Base-by-base conservation (phyloP, 2,888 invertebrate species). In the Pantelozetes paolii region DNA sequence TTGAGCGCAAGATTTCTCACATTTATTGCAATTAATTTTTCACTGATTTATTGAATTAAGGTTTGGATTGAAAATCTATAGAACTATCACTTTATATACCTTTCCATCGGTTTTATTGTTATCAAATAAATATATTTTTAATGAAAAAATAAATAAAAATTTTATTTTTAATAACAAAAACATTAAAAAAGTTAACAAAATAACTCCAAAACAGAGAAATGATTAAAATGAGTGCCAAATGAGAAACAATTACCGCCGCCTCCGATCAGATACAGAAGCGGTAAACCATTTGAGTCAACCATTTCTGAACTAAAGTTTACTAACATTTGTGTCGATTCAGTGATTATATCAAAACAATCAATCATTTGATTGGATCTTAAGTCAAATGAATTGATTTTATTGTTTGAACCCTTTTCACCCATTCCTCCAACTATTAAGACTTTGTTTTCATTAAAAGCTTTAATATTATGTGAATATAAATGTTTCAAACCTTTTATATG, bases 241-340 rank as follows among this genome's bases (percentile, higher is more conserved):
- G 70, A 70, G 54, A 73, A 74, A 50, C 70, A 74, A 59, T 74
- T 74, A 23, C 74, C 74, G 18, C 74, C 74, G 18, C 74, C 74
- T 57, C 74, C 74, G 23, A 74, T 69, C 6, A 70, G 28, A 36
- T 70, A 74, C 2, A 74, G 20, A 40, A 20, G 54, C 1, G 28
- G 9, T 13, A 23, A 67, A 20, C 18, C 40, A 26, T 74, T 32
- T 0, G 26, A 9, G 28, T 28, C 26, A 45, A 72, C 32, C 18
- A 64, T 2, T 72, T 72, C 72, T 26, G 64, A 64, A 6, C 40
- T n/a, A 48, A 72, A 64, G 64, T 72, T 72, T 11, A 20, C 42
- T 36, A 64, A n/a, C 40, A 64, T 45, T 42, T 15, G 18, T 11
- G 40, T 42, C n/a, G 40, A n/a, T 9, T 59, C 32, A 1, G 26